Conservation (phyloP, 92 coral and sea anemone species). For the Porites rus region DNA sequence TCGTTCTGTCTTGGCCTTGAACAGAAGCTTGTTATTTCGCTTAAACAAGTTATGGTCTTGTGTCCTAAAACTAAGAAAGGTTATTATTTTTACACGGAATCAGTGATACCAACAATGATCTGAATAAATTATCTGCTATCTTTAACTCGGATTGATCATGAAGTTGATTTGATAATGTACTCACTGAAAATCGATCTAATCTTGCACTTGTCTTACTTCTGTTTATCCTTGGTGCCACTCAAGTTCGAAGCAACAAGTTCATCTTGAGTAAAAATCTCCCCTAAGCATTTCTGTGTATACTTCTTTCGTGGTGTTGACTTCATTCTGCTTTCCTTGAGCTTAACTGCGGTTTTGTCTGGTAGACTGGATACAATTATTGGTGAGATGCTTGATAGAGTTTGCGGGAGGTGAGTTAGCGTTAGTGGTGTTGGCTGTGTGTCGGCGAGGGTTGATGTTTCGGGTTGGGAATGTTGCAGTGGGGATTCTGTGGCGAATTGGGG, state of each 20-base stretch:
- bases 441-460: slow-evolving; percentile 7
- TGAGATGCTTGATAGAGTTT: slow-evolving; percentile 16
- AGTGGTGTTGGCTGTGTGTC: slow-evolving; percentile 18
- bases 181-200: slow-evolving; percentile 8
- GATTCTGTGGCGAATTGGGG: neutral
- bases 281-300: slow-evolving; percentile 10
- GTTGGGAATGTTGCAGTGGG: slow-evolving; percentile 1
- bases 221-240: slow-evolving; percentile 14
- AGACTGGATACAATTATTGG: slow-evolving; percentile 5
- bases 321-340: neutral
- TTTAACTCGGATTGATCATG: neutral
- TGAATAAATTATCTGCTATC: no score
- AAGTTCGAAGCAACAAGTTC: slow-evolving; percentile 8
- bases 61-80: no score
- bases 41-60: no score
- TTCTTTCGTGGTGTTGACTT: neutral
- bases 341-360: slow-evolving; percentile 8
- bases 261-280: slow-evolving; percentile 8
- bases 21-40: no score
- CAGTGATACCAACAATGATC: no score
- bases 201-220: slow-evolving; percentile 14
- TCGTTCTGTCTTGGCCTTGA: no score
- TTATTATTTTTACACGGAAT: no score
- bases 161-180: neutral
- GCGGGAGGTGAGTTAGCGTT: slow-evolving; percentile 16